Percentiles rank a stretch among this genome's conserved stretches.
Evolutionary conservation across 2,113 vertebrate genomes (phyloP).

Genomic region (Phalacrocorax brasilianus): DNA sequence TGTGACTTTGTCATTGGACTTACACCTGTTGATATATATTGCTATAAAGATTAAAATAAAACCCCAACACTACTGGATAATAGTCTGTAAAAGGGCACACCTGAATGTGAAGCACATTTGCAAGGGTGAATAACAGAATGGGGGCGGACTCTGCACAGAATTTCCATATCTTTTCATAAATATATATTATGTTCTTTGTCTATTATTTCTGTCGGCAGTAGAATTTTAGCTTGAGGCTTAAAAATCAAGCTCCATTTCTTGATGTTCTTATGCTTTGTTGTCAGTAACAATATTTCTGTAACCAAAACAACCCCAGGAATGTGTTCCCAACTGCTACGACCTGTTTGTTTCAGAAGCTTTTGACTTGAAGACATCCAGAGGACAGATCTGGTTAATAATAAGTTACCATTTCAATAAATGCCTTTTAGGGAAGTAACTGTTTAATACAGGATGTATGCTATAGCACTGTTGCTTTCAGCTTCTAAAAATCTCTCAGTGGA

Average conservation of each 20-base stretch:
- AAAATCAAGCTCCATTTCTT: not conserved
- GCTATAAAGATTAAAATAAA: not conserved
- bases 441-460: not conserved
- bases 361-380: constrained; percentile 6
- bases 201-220: not conserved
- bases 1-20: not conserved
- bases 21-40: not conserved
- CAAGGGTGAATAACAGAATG: not conserved
- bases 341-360: not conserved
- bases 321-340: not conserved
- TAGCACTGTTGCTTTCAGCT: not conserved
- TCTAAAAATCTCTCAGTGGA: not conserved
- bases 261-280: not conserved
- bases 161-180: not conserved
- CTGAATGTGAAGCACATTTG: not conserved
- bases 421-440: not conserved
- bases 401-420: not conserved
- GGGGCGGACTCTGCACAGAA: not conserved
- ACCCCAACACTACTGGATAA: rapidly evolving
- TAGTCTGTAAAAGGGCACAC: not conserved
- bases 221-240: not conserved
- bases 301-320: not conserved
- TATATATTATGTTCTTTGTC: not conserved
- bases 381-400: constrained; percentile 1
- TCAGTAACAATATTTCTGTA: not conserved